A percentile compares a stretch with the other conserved stretches of the same genome.
These are phyloP conservation scores for Chloropsis cyanopogon DNA, from an alignment of 2,113 vertebrate genomes.

Conservation along the genomic window DNA sequence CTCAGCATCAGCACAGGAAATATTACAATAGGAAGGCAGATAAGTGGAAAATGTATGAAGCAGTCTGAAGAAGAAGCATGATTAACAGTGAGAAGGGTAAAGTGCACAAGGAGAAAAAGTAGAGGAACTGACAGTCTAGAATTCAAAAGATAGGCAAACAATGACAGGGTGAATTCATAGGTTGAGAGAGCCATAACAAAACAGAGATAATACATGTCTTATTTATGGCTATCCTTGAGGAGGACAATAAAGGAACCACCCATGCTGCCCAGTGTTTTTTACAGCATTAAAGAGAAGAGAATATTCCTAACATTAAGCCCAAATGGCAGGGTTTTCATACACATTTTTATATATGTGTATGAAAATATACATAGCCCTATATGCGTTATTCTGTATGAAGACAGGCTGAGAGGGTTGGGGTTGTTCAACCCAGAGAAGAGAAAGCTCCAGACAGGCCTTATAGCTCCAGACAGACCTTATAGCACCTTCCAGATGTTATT, in stretches of 20 bases:
- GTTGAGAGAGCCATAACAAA: not conserved
- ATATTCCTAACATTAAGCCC: not conserved
- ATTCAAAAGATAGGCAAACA: not conserved
- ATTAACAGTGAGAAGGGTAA: not conserved
- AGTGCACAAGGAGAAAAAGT: not conserved
- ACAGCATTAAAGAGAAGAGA: not conserved
- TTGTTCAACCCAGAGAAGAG: not conserved
- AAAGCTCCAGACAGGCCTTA: not conserved
- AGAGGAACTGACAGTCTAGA: not conserved
- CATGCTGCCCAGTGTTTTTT: not conserved
- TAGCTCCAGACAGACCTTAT: not conserved
- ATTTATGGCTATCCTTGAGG: not conserved
- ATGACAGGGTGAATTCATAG: not conserved
- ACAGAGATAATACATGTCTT: not conserved
- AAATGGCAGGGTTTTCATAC: not conserved
- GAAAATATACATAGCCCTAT: not conserved
- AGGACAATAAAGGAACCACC: not conserved
- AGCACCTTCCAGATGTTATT: not conserved
- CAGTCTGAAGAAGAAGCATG: not conserved
- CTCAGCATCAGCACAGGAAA: not conserved
- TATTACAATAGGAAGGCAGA: not conserved
- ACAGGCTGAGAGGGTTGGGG: not conserved
- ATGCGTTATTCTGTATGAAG: not conserved
- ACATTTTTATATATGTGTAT: not conserved
- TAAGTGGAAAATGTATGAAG: not conserved